Conservation (phyloP, 2,113 vertebrate species). For the Cinclus mexicanus region DNA sequence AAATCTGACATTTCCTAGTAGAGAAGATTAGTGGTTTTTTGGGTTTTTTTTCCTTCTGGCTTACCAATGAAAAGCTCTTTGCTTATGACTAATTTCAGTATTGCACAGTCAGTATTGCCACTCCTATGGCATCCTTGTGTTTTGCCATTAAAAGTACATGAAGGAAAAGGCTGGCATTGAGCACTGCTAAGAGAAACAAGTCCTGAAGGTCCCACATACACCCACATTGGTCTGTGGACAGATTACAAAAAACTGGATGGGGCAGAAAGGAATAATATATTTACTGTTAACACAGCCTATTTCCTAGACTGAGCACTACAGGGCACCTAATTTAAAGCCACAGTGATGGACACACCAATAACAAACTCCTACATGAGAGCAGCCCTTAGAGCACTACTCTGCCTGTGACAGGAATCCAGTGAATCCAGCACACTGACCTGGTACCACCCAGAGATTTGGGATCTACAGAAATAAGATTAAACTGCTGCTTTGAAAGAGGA, state of each 20-base stretch:
- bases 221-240: neutral
- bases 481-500: neutral
- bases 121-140: neutral
- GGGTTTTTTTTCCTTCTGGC: neutral
- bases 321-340: neutral
- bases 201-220: neutral
- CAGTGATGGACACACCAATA: neutral
- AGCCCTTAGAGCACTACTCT: neutral
- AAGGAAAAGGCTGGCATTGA: neutral
- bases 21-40: neutral
- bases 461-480: neutral
- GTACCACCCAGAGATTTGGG: neutral
- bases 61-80: neutral
- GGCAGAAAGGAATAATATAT: neutral
- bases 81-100: neutral
- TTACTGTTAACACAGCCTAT: neutral
- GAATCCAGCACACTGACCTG: neutral
- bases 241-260: neutral
- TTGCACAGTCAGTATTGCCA: neutral
- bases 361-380: neutral
- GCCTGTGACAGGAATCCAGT: neutral
- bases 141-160: neutral
- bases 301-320: neutral
- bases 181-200: neutral
- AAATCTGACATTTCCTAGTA: conserved; percentile 12